Percentiles rank a stretch among this genome's conserved stretches.
phyloP scores from a whole-genome alignment of 2,888 invertebrate genomes.

The Listrodromus nycthemerus region DNA sequence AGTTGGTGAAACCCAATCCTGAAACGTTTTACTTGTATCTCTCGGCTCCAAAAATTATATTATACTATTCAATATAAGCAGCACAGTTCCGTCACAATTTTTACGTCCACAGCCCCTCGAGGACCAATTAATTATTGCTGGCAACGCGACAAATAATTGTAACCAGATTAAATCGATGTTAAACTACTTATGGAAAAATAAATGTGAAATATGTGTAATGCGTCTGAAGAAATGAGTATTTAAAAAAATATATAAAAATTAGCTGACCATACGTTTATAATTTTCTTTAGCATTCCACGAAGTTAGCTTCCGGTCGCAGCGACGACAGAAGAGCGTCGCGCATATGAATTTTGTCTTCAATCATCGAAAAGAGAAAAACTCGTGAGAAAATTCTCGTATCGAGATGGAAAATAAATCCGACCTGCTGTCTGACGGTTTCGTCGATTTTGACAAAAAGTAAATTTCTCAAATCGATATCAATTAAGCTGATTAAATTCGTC shows the following conservation, averaged over 20 bases:
- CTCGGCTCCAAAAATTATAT: slow-evolving; percentile 6
- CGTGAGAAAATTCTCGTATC: neutral
- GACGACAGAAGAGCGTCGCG: neutral
- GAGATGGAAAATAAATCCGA: slow-evolving; percentile 28
- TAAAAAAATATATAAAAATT: slow-evolving; percentile 2
- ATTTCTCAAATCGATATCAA: neutral
- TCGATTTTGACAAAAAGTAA: slow-evolving; percentile 42
- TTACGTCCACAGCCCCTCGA: slow-evolving; percentile 31
- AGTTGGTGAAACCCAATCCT: neutral
- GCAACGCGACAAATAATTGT: slow-evolving; percentile 13
- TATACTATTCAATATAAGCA: slow-evolving; percentile 16
- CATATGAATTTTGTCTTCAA: neutral
- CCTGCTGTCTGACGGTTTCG: slow-evolving; percentile 28
- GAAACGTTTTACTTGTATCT: neutral
- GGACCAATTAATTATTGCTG: slow-evolving; percentile 56
- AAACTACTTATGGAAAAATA: slow-evolving; percentile 33
- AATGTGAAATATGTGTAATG: slow-evolving; percentile 27
- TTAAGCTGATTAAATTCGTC: neutral
- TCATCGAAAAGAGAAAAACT: neutral
- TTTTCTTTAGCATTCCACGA: neutral
- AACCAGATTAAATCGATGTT: slow-evolving; percentile 41
- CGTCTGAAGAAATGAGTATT: neutral
- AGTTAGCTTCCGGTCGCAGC: neutral
- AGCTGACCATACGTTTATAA: neutral
- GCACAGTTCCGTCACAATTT: neutral